These are phyloP conservation scores for Parazoanthus darwini DNA, from an alignment of 92 coral and sea anemone genomes.

Conservation along the genomic window DNA sequence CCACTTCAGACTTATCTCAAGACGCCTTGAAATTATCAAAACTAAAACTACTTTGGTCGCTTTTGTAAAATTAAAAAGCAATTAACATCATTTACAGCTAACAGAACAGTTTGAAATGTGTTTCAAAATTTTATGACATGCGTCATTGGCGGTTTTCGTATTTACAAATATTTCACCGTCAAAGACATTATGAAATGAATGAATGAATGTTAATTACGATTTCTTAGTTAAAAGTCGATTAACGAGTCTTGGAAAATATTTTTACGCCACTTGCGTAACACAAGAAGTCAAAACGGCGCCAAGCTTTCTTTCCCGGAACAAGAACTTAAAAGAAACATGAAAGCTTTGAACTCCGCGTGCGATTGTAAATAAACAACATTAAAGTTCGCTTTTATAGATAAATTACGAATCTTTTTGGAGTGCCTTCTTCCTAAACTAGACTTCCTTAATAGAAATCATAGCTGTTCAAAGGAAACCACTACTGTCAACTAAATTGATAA, in stretches of 20 bases:
- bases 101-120: neutral
- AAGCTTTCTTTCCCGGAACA: neutral
- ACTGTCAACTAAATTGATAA: neutral
- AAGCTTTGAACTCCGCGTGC: neutral
- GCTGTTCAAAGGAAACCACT: constrained; percentile 1
- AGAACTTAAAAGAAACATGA: too few species aligned
- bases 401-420: neutral
- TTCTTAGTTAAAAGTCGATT: neutral
- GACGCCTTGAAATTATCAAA: constrained; percentile 11
- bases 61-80: constrained; percentile 25
- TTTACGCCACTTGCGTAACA: neutral
- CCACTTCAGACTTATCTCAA: constrained; percentile 10
- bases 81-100: constrained; percentile 25
- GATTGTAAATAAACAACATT: neutral
- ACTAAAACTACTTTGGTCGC: constrained; percentile 6
- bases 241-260: neutral
- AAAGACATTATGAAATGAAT: neutral
- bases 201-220: neutral
- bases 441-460: neutral
- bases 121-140: neutral
- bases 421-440: neutral
- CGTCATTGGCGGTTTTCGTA: neutral
- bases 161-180: constrained; percentile 10
- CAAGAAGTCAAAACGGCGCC: neutral
- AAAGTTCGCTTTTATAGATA: neutral